Base-by-base conservation (phyloP, 2,888 invertebrate species). In the Laspeyria flexula region DNA sequence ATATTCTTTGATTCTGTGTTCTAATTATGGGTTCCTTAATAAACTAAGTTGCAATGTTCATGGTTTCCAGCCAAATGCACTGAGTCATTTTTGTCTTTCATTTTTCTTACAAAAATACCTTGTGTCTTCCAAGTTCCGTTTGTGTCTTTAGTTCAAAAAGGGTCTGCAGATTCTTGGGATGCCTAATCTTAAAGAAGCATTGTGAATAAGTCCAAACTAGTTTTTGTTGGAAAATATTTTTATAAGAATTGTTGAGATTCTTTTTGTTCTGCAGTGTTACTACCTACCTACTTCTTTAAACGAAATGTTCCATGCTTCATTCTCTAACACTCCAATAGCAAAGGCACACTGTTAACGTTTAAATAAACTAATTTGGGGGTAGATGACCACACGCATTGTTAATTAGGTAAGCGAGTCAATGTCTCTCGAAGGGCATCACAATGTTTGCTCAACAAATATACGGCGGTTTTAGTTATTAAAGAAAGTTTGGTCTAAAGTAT, bases 381-480 rank as follows among this genome's bases (percentile, higher is more conserved):
- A 31, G 47, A 4, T 56, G 78, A 45, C 78, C 78, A 78, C 79
- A 79, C 78, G 68, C 74, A 41, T 64, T 39, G 65, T 71, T 71
- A 73, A 76, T 79, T 76, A 73, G 66, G 63, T 29, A 65, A 60
- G 59, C 59, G 60, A 73, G 71, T 71, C 69, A 72, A 57, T 55
- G 69, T 68, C 71, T 25, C 4, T 64, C 65, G 65, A 62, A 65
- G 57, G 50, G 65, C 69, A 70, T 71, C 65, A 66, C 60, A 68
- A 52, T 77, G 68, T 82, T 82, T 82, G 74, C 63, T 73, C 58
- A 66, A 62, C 66, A 77, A 77, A 80, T 68, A 73, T 63, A 49
- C 44, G 65, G 71, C 68, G 68, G 68, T 68, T 56, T 64, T 51
- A 43, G 54, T n/a, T n/a, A 44, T 54, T 55, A 37, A 49, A 41